Base-by-base conservation (phyloP, 2,797 vertebrate genomes). In the Delichon dasypus region DNA sequence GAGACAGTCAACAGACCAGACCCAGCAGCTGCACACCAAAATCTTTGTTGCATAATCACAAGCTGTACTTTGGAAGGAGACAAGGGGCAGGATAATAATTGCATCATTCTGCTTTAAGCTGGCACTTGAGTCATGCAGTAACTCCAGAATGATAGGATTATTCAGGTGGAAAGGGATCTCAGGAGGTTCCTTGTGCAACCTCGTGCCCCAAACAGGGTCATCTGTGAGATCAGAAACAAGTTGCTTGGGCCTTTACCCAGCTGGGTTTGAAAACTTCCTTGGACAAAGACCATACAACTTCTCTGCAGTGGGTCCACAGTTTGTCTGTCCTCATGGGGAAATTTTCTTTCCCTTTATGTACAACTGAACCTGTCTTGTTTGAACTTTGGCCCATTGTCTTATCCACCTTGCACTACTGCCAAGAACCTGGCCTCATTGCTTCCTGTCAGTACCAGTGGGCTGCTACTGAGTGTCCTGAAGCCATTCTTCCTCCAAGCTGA, bases 371-470 rank as follows among this genome's bases (percentile, higher is more conserved):
- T 61, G 18, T 64, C 22, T 20, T 80, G 11, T 70, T 77, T 74
- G 76, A 93, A 23, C 55, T 73, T 58, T 34, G 32, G 26, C 30
- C 22, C 7, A 3, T 21, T 4, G 1, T 68, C 48, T 74, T 50
- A 4, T 9, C 16, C 11, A 27, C 16, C 11, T 27, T 0, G 0
- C 13, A 32, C 25, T 16, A 9, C 27, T 61, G 64, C n/a, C 50
- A 34, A 54, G 55, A 89, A 21, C 13, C 18, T 60, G n/a, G 10
- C 16, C 55, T 60, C 36, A 26, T 55, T 32, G 86, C 17, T 25
- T 38, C 16, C 22, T 0, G 0, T 44, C 19, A 40, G 25, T 25
- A 38, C 11, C 3, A 18, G 0, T 11, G 18, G 34, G 38, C n/a
- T 84, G 62, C 70, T 78, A 16, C 51, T 53, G 25, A 16, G 29